Evolutionary conservation across 2,888 invertebrate species (phyloP).

Genomic region (Meliscaeva auricollis): DNA sequence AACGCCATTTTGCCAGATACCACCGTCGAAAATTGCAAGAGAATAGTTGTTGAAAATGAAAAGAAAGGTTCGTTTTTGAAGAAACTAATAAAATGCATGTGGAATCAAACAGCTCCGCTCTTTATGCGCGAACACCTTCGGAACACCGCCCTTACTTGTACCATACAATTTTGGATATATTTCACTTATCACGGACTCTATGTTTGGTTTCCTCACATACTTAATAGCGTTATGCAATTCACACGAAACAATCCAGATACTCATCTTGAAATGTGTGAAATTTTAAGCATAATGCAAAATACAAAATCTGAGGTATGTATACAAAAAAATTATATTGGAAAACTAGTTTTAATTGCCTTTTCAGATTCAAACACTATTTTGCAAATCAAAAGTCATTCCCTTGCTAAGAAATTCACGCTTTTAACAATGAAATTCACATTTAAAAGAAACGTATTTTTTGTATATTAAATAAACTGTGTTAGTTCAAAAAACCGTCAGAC

Average conservation of each 20-base stretch:
- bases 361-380: no score
- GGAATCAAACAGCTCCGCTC: conserved; percentile 81
- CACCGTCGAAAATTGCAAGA: not conserved
- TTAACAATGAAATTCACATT: no score
- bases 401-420: no score
- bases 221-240: conserved; percentile 80
- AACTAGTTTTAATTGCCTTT: no score
- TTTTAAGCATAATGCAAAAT: conserved; percentile 73
- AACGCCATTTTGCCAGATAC: conserved; percentile 13
- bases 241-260: conserved; percentile 76
- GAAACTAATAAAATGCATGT: conserved; percentile 78
- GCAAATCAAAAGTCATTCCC: no score
- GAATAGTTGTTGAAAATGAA: not conserved
- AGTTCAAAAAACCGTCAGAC: no score
- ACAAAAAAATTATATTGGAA: no score
- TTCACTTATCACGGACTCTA: conserved; percentile 81
- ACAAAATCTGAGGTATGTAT: conserved; percentile 19
- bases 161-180: conserved; percentile 81
- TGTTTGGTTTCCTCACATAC: conserved; percentile 82
- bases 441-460: no score
- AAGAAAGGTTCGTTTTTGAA: conserved; percentile 4
- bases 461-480: no score
- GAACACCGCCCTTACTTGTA: conserved; percentile 79
- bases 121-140: conserved; percentile 79
- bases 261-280: conserved; percentile 79